Percentiles rank a stretch among this genome's conserved stretches.
Evolutionary conservation across 2,888 invertebrate genomes (phyloP).

Genomic region (Drosophila demipolita): DNA sequence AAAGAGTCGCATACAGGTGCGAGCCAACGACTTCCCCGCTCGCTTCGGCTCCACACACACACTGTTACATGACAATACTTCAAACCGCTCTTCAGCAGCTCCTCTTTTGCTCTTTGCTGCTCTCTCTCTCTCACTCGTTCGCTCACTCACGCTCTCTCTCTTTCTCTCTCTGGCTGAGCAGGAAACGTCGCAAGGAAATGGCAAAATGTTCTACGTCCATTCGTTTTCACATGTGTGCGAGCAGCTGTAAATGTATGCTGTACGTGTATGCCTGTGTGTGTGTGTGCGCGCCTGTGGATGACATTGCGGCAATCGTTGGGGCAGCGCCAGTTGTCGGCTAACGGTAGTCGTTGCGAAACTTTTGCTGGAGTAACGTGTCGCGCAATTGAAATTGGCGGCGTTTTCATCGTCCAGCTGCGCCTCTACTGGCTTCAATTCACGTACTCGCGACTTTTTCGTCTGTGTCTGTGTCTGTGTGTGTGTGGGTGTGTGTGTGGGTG

Average conservation of each 20-base stretch:
- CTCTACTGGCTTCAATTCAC: constrained; percentile 40
- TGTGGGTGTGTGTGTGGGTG: constrained; percentile 18
- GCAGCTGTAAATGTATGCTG: constrained; percentile 25
- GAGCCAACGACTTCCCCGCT: constrained; percentile 28
- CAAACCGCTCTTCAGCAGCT: constrained; percentile 9
- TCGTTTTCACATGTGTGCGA: constrained; percentile 46
- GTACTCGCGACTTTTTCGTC: constrained; percentile 43
- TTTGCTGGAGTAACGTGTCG: constrained; percentile 84
- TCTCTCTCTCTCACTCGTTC: constrained; percentile 5
- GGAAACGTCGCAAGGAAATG: constrained; percentile 76
- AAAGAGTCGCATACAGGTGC: constrained; percentile 46
- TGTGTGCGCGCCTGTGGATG: constrained; percentile 58
- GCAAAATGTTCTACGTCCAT: constrained; percentile 75
- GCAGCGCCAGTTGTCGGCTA: constrained; percentile 76
- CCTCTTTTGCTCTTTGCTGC: constrained; percentile 27
- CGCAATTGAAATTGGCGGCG: constrained; percentile 80
- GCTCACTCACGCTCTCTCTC: constrained; percentile 8
- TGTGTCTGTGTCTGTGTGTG: constrained; percentile 9
- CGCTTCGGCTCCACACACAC: constrained; percentile 16
- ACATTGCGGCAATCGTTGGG: constrained; percentile 73
- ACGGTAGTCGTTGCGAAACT: constrained; percentile 84
- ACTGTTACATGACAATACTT: constrained; percentile 20
- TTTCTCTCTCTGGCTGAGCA: constrained; percentile 37
- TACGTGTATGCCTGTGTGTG: constrained; percentile 9
- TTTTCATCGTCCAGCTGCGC: constrained; percentile 57